phyloP scores from a whole-genome alignment of 1,140 invertebrate genomes.

The Caenorhabditis briggsae region DNA sequence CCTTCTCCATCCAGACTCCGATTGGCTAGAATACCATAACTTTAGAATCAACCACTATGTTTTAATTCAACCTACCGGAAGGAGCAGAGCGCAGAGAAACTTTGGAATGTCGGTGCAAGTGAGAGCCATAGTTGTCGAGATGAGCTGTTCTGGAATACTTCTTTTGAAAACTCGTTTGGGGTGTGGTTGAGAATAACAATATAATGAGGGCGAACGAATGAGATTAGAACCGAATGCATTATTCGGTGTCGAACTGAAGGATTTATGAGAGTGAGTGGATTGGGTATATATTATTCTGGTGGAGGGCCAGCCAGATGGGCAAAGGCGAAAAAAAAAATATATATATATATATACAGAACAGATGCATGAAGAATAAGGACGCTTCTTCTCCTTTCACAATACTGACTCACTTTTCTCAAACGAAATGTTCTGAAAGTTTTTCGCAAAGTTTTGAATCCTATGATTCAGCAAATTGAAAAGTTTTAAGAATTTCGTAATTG shows the following conservation, averaged over 20 bases:
- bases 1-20: conserved; percentile 70
- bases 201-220: too few species aligned
- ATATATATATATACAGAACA: background rate
- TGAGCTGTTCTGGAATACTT: conserved; percentile 19
- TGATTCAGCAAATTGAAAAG: background rate
- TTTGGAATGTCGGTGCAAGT: conserved; percentile 68
- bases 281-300: background rate
- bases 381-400: background rate
- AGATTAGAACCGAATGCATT: too few species aligned
- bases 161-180: background rate
- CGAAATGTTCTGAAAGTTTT: background rate
- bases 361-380: background rate
- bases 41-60: too few species aligned
- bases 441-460: background rate
- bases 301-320: background rate
- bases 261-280: background rate
- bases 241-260: background rate
- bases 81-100: conserved; percentile 63
- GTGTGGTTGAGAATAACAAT: background rate
- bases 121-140: conserved; percentile 57
- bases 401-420: background rate
- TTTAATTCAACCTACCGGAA: conserved; percentile 18
- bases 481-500: too few species aligned
- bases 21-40: conserved; percentile 65
- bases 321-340: background rate